phyloP scores from a whole-genome alignment of 2,113 vertebrate genomes.

The Lamprotornis superbus region DNA sequence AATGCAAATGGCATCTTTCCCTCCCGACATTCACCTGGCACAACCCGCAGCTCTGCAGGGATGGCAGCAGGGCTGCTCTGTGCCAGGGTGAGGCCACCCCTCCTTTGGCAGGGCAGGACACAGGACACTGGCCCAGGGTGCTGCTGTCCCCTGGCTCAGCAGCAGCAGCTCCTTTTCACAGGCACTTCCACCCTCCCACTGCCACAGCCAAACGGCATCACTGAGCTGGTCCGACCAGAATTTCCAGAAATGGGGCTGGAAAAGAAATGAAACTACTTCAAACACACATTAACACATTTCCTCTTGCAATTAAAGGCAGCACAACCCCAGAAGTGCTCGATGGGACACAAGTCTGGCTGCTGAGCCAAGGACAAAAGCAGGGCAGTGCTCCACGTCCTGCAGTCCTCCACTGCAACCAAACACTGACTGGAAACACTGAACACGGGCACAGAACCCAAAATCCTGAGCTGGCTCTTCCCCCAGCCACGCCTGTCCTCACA shows the following conservation, averaged over 20 bases:
- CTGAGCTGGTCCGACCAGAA: background rate
- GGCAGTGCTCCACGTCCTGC: background rate
- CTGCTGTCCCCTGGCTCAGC: background rate
- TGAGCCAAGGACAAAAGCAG: background rate
- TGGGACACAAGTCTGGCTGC: background rate
- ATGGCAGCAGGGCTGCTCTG: background rate
- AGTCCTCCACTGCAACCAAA: background rate
- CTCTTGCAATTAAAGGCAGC: background rate
- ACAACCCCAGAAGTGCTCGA: background rate
- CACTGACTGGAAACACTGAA: background rate
- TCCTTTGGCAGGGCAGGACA: background rate
- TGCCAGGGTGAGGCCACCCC: background rate
- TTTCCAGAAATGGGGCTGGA: background rate
- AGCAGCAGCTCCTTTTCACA: background rate
- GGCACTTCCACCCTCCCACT: background rate
- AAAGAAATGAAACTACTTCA: background rate
- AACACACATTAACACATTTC: background rate
- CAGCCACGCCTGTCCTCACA: background rate
- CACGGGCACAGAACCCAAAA: background rate
- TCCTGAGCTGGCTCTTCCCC: background rate
- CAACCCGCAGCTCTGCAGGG: accelerated
- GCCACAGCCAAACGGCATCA: background rate
- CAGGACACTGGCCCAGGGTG: background rate
- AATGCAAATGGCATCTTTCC: background rate
- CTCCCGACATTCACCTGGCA: background rate